Percentiles rank a stretch among this genome's conserved stretches.
Conservation (phyloP, 2,888 invertebrate species). For the Tetropium fuscum region DNA sequence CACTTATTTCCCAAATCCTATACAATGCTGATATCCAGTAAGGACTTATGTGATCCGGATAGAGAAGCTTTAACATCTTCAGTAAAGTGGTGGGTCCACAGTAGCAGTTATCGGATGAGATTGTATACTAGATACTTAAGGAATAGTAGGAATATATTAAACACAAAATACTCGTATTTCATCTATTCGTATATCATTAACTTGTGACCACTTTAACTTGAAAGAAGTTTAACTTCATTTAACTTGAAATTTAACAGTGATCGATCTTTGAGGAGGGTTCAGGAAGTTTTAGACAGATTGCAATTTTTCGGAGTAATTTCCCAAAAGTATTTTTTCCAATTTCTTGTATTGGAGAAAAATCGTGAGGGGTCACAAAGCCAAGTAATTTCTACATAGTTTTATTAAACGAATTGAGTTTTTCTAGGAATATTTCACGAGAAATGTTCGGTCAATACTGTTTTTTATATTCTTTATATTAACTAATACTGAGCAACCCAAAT, state of each 20-base stretch:
- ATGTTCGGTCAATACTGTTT: constrained; percentile 11
- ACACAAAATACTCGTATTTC: too few relatives aligned
- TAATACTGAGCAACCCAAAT: constrained; percentile 22
- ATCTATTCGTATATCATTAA: too few relatives aligned
- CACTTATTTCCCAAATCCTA: constrained; percentile 34
- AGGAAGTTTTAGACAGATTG: too few relatives aligned
- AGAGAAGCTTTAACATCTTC: constrained; percentile 23
- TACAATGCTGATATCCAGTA: constrained; percentile 43
- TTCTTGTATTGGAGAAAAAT: constrained; percentile 6
- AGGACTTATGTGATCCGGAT: constrained; percentile 43
- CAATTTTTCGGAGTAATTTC: constrained; percentile 17
- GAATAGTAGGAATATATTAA: too few relatives aligned
- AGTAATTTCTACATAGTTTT: neutral
- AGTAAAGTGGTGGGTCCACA: too few relatives aligned
- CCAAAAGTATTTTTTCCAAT: constrained; percentile 25
- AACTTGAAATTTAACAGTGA: too few relatives aligned
- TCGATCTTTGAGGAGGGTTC: too few relatives aligned
- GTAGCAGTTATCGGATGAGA: too few relatives aligned
- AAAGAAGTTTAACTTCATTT: too few relatives aligned
- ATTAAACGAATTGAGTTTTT: constrained; percentile 14
- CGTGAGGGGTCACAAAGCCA: too few relatives aligned
- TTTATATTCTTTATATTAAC: constrained; percentile 14
- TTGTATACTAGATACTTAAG: too few relatives aligned
- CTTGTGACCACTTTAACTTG: too few relatives aligned
- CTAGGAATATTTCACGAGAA: constrained; percentile 4